Evolutionary conservation across 2,113 vertebrate species (phyloP).

Genomic region (Gallinago paraguaiae): DNA sequence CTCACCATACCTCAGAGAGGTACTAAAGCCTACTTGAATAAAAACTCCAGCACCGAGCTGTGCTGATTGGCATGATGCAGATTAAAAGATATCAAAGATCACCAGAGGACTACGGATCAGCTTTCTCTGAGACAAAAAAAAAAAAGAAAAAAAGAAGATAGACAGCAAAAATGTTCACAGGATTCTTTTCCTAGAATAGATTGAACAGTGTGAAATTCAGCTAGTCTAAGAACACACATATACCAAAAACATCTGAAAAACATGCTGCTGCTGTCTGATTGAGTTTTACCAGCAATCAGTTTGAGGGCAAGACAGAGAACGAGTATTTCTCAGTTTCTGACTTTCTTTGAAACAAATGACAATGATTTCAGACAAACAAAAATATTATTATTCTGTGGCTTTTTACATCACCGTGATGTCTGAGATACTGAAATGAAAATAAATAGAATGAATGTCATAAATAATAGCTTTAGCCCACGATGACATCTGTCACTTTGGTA

Average conservation of each 20-base stretch:
- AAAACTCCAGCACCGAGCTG: neutral
- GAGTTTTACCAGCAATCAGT: neutral
- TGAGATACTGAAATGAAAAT: neutral
- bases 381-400: neutral
- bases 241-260: constrained; percentile 9
- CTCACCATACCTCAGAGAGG: neutral
- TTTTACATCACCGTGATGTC: neutral
- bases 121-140: neutral
- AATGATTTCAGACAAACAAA: neutral
- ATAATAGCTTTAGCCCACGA: neutral
- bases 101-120: neutral
- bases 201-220: constrained; percentile 3
- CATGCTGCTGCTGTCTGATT: neutral
- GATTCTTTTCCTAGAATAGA: neutral
- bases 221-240: neutral
- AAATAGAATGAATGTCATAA: neutral
- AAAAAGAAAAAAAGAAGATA: neutral
- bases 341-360: neutral
- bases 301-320: neutral
- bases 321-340: neutral
- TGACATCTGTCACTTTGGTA: neutral
- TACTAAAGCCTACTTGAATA: neutral
- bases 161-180: neutral
- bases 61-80: neutral
- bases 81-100: neutral